Conservation (phyloP, 2,113 vertebrate genomes). For the Corvus moneduloides region DNA sequence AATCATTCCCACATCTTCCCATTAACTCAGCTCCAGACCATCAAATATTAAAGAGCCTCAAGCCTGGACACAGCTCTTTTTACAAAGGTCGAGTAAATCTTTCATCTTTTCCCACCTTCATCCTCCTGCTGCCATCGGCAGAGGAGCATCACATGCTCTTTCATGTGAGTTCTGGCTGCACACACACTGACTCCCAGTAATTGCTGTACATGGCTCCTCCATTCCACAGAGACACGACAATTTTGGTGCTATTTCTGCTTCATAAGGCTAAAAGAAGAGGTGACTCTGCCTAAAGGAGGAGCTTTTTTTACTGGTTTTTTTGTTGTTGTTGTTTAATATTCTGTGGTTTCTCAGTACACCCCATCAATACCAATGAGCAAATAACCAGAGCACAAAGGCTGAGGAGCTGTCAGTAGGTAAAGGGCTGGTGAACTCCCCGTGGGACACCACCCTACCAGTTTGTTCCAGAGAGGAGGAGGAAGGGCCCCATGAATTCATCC, state of each 20-base stretch:
- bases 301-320: not conserved
- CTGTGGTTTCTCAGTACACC: not conserved
- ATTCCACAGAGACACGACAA: not conserved
- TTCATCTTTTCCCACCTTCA: conserved; percentile 11
- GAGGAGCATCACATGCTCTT: not conserved
- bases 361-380: not conserved
- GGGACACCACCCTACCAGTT: rapidly evolving
- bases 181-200: not conserved
- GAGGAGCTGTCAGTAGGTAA: not conserved
- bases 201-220: not conserved
- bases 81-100: not conserved
- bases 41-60: conserved; percentile 30
- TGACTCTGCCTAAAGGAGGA: not conserved
- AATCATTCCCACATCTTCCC: conserved; percentile 3
- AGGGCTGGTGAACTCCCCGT: rapidly evolving
- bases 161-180: not conserved
- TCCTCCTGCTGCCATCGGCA: not conserved
- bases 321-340: not conserved
- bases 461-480: not conserved
- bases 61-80: not conserved
- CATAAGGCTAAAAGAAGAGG: not conserved
- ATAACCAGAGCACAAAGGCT: not conserved
- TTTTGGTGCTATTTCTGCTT: not conserved
- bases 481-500: rapidly evolving
- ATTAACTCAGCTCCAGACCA: not conserved